These are phyloP conservation scores for Arbacia lixula DNA, from an alignment of 53 echinoderm and acorn worm genomes.

Conservation along the genomic window DNA sequence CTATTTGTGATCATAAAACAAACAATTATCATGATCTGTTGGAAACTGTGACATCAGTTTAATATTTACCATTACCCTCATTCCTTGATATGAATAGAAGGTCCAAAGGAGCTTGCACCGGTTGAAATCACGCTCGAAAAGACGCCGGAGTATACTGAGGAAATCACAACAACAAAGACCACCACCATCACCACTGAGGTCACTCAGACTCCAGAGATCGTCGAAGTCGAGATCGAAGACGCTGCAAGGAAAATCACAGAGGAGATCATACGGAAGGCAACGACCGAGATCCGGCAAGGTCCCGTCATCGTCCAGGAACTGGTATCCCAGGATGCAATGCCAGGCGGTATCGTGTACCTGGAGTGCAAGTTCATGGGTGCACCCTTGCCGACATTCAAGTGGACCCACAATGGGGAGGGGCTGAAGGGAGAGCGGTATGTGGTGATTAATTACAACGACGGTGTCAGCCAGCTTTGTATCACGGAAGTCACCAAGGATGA, in stretches of 20 bases:
- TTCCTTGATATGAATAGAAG: constrained; percentile 1
- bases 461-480: constrained; percentile 83
- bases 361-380: constrained; percentile 90
- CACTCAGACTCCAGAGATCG: constrained; percentile 55
- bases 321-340: constrained; percentile 54
- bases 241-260: constrained; percentile 69
- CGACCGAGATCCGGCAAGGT: constrained; percentile 60
- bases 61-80: too few species aligned
- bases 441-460: constrained; percentile 87
- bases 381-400: constrained; percentile 80
- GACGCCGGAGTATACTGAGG: constrained; percentile 60
- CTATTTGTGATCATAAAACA: too few species aligned
- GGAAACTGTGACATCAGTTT: too few species aligned
- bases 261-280: constrained; percentile 61
- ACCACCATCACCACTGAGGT: constrained; percentile 65
- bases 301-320: constrained; percentile 80
- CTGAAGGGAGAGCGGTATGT: constrained; percentile 84
- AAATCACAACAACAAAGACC: constrained; percentile 57
- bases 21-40: too few species aligned
- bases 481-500: constrained; percentile 89
- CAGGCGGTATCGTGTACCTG: constrained; percentile 73
- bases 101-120: constrained; percentile 33
- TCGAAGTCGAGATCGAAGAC: constrained; percentile 67
- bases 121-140: constrained; percentile 65
- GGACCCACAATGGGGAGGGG: constrained; percentile 83